Base-by-base conservation (phyloP, 2,797 vertebrate species). In the Triplophysa yarkandensis region DNA sequence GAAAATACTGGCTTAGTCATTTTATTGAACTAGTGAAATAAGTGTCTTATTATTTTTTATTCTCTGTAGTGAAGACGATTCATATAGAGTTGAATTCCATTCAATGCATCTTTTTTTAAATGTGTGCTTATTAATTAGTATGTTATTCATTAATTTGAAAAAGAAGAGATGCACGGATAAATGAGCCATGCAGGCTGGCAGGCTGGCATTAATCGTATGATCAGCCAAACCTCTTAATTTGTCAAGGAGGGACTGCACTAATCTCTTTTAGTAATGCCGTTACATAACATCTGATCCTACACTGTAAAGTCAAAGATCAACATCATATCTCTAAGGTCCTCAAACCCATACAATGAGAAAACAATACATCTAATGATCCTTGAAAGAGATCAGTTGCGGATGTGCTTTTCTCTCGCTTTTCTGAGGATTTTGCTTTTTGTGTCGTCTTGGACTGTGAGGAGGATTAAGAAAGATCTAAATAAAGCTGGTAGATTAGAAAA, bases 221-320 rank as follows among this genome's bases (percentile, higher is more conserved):
- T 82, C 79, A 77, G 63, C 28, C 67, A 73, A 84, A 74, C 65
- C 78, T 82, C 75, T 70, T 61, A 14, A 19, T 84, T 68, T 74
- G 68, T 70, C 71, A 84, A 74, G 50, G 41, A 77, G 60, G 63
- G 48, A 16, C 55, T 58, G 27, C 6, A 71, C 50, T 90, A 86
- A 93, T 91, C 89, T 84, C 65, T 46, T 77, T 81, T 71, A 83
- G 88, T 88, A 86, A 90, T 32, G 6, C 69, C 2, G 5, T 92
- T 93, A 78, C 82, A 68, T 90, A 91, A 92, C 68, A 23, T 77
- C 44, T 86, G 80, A 84, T 83, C 83, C 58, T 46, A 50, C 58
- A 48, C 52, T 28, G 14, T 70, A 65, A 74, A 72, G 62, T 71
- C 57, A 41, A 39, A 83, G 79, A 79, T 84, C 82, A 79, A 48